phyloP scores from a whole-genome alignment of 2,797 vertebrate species.

The Danio tinwini region DNA sequence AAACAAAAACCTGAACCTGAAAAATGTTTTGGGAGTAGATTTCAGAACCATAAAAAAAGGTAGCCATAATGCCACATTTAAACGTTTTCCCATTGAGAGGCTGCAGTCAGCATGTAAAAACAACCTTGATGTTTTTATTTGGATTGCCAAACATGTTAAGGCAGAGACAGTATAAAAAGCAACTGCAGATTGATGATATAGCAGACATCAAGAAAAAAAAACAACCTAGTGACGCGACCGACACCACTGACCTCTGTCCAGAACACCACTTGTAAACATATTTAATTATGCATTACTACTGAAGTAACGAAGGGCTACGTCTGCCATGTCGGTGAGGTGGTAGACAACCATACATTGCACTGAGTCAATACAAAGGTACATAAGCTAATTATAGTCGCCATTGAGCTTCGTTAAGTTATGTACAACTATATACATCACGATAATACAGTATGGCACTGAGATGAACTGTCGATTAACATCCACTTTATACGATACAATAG shows the following conservation, averaged over 20 bases:
- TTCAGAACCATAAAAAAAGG: too few relatives aligned
- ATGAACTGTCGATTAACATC: constrained; percentile 87
- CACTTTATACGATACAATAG: constrained; percentile 97
- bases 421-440: constrained; percentile 96
- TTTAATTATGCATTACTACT: constrained; percentile 92
- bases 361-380: constrained; percentile 64
- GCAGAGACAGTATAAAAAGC: constrained; percentile 98
- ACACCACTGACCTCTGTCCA: constrained; percentile 89
- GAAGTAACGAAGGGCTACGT: constrained; percentile 95
- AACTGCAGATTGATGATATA: constrained; percentile 86
- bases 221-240: constrained; percentile 90
- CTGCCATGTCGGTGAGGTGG: constrained; percentile 78
- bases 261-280: constrained; percentile 96
- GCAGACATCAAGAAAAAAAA: constrained; percentile 89
- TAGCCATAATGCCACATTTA: too few relatives aligned
- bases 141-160: constrained; percentile 99
- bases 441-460: constrained; percentile 91
- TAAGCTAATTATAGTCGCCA: constrained; percentile 77
- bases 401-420: constrained; percentile 80
- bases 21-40: too few relatives aligned
- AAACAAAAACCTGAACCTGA: too few relatives aligned
- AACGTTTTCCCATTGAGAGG: too few relatives aligned
- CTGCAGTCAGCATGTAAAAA: constrained; percentile 72
- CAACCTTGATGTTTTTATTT: constrained; percentile 87
- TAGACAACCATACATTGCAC: constrained; percentile 87